Evolutionary conservation across 1,140 invertebrate species (phyloP), one percentile per base, ranked within the genome.

Genomic region (Drosophila melanogaster): DNA sequence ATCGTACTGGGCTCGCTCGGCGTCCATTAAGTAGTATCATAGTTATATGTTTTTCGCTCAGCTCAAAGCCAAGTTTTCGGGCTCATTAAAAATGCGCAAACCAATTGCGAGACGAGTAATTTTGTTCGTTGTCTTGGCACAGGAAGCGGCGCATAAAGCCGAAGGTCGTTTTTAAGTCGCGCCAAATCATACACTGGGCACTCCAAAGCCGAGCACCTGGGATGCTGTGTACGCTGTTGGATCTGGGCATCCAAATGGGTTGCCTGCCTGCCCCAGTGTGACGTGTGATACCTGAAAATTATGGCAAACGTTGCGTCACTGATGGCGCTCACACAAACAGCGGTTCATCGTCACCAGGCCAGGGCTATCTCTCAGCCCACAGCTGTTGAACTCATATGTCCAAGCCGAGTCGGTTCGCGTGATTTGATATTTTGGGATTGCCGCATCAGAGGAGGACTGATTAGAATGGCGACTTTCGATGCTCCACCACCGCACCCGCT

Each of bases 61-160:
- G 38, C 38, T 61, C 43, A 65, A 65, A 65, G 61, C 61, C 56
- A 65, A 44, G 57, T 67, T 66, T 64, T 50, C 8, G 41, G 43
- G 64, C 49, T 70, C 66, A 70, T 70, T 70, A 70, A 70, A 70
- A 70, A 70, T 70, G 43, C 66, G 70, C 50, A 57, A 70, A 55
- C 66, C 66, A 70, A 70, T 70, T 70, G 66, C 66, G 66, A 67
- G 62, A 55, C 66, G 43, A 47, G 50, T 38, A 33, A 51, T 65
- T 51, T 64, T 38, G 40, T 38, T 35, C 40, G 19, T 30, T 46
- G 65, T 24, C 62, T 69, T 70, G 50, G 50, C 64, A 70, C 66
- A 70, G 66, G 66, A 70, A 70, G 64, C 51, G n/a, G 3, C 35
- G 12, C 46, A 51, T n/a, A 26, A 38, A 43, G 37, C 14, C 51